These are phyloP conservation scores for Halictus rubicundus DNA, from an alignment of 1,140 invertebrate species.

Conservation along the genomic window DNA sequence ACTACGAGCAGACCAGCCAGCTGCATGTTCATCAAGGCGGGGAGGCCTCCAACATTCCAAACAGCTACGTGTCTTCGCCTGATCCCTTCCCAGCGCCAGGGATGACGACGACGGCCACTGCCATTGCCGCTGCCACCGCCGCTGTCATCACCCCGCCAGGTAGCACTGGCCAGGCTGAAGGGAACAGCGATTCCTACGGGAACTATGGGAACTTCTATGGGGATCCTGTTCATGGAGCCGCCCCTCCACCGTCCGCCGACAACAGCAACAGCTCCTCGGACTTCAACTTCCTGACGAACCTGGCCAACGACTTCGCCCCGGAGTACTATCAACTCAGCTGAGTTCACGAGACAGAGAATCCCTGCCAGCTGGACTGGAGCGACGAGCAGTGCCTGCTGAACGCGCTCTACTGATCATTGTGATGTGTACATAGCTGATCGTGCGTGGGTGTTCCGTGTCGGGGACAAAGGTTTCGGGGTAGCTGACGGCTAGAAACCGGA, in stretches of 20 bases:
- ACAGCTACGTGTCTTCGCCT: slow-evolving; percentile 78
- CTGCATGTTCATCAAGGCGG: slow-evolving; percentile 79
- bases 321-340: slow-evolving; percentile 92
- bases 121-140: slow-evolving; percentile 81
- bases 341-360: slow-evolving; percentile 74
- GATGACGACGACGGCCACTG: slow-evolving; percentile 81
- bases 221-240: slow-evolving; percentile 80
- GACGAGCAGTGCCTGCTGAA: slow-evolving; percentile 78
- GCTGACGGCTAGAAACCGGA: too few species aligned
- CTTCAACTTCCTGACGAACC: slow-evolving; percentile 94
- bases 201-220: slow-evolving; percentile 87
- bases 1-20: slow-evolving; percentile 78
- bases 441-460: neutral
- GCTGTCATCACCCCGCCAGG: slow-evolving; percentile 83
- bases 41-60: slow-evolving; percentile 79
- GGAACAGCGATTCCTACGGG: slow-evolving; percentile 83
- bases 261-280: slow-evolving; percentile 94
- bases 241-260: slow-evolving; percentile 83
- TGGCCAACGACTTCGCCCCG: slow-evolving; percentile 94
- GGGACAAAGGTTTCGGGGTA: neutral
- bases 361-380: slow-evolving; percentile 74
- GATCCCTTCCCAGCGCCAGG: slow-evolving; percentile 78
- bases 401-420: slow-evolving; percentile 73
- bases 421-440: slow-evolving; percentile 47
- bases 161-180: slow-evolving; percentile 81